Percentiles rank a stretch among this genome's conserved stretches.
Evolutionary conservation across 2,797 vertebrate genomes (phyloP).

Genomic region (Australoheros facetus): DNA sequence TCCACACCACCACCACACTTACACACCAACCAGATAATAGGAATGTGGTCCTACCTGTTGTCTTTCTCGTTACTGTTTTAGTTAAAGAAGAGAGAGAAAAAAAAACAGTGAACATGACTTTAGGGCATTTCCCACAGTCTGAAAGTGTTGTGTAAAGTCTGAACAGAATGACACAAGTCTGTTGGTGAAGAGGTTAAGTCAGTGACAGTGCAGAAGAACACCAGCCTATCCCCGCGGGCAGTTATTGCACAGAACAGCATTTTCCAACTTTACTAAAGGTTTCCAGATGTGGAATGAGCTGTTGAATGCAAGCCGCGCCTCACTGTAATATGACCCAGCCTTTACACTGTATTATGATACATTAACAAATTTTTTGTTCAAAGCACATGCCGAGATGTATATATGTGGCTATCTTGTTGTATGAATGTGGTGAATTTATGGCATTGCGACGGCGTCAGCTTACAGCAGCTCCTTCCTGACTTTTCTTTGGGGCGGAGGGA

Average conservation of each 20-base stretch:
- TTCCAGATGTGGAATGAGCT: conserved; percentile 77
- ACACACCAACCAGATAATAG: conserved; percentile 24
- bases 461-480: conserved; percentile 4
- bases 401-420: background rate
- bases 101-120: background rate
- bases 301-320: background rate
- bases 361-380: background rate
- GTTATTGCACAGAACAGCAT: conserved; percentile 59
- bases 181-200: conserved; percentile 22
- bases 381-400: background rate
- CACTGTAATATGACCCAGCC: background rate
- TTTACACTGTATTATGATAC: background rate
- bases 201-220: conserved; percentile 23
- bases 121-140: fast-evolving
- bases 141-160: background rate
- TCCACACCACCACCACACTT: background rate
- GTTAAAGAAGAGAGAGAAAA: too few species aligned
- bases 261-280: conserved; percentile 50
- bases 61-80: background rate
- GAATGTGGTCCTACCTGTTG: conserved; percentile 48
- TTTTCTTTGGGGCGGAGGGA: conserved; percentile 59
- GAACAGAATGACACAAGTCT: too few species aligned
- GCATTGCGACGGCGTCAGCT: background rate
- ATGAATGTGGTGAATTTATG: background rate
- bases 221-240: conserved; percentile 59